Evolutionary conservation across 2,113 vertebrate species (phyloP), one percentile per base, ranked within the genome.

Genomic region (Sprattus sprattus): DNA sequence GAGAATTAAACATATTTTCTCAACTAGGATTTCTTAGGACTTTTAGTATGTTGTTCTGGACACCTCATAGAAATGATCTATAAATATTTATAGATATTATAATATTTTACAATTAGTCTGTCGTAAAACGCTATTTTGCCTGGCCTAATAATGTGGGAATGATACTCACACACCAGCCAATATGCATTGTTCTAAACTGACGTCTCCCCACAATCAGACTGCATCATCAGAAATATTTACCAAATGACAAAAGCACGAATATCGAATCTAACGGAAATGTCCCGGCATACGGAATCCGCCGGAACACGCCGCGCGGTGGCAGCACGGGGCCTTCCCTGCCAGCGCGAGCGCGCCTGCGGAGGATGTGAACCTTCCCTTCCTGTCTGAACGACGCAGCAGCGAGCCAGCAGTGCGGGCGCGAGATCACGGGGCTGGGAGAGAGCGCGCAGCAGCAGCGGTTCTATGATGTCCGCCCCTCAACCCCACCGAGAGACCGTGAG

Each of bases 291-390:
- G 22, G n/a, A 1, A 28, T 67, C 64, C 5, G 9, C 11, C n/a
- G n/a, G n/a, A n/a, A 13, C 64, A 9, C 64, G 78, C 83, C 88
- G 60, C 85, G 28, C 18, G 88, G 49, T 88, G 85, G 88, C 85
- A 83, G 85, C 85, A 88, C 81, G 80, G 67, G 81, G 50, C 39
- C 39, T 39, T 39, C 39, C 39, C 39, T 39, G 39, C 39, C 80
- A 80, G 49, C 3, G 28, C 64, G 64, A 71, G 64, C 25, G n/a
- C n/a, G n/a, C 25, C 64, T 71, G 25, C n/a, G 91, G 92, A 93
- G 94, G 94, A 95, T 94, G 93, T 92, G 94, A 92, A 92, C 93
- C 91, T 94, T 95, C 94, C 94, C 95, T 97, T 96, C 95, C 96
- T 96, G 96, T 95, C 94, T 32, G 64, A 28, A 28, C 60, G 60